Evolutionary conservation across 1,140 invertebrate species (phyloP).

Genomic region (Lepidurus apus): DNA sequence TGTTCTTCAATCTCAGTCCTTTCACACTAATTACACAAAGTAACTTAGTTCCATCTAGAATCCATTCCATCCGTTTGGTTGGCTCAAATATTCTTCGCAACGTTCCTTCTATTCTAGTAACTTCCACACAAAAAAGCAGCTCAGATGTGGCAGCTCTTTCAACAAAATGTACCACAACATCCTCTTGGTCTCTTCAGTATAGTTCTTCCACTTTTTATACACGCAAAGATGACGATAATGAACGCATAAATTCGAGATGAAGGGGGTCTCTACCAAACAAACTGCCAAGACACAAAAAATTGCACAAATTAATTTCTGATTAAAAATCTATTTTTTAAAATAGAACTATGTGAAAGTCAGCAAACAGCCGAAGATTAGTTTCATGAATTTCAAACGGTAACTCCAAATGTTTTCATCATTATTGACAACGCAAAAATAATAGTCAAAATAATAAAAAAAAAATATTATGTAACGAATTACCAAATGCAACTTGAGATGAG

Average conservation of each 20-base stretch:
- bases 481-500: no score
- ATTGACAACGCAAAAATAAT: no score
- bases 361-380: slow-evolving; percentile 5
- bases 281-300: neutral
- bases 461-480: neutral
- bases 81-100: no score
- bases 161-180: neutral
- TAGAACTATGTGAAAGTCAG: neutral
- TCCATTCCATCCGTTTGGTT: no score
- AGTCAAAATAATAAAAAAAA: neutral
- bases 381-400: neutral
- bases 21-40: no score
- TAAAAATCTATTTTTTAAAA: neutral
- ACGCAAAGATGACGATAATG: neutral
- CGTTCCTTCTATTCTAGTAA: neutral
- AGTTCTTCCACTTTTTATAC: neutral
- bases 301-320: neutral
- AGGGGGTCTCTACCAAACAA: neutral
- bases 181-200: neutral
- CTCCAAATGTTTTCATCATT: neutral
- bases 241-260: neutral
- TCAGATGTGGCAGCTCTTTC: neutral
- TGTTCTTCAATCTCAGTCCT: no score
- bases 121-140: neutral
- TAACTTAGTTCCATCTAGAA: no score